A percentile compares a stretch with the other conserved stretches of the same genome.
Evolutionary conservation across 2,888 invertebrate species (phyloP).

Genomic region (Drosophila peninsularis): DNA sequence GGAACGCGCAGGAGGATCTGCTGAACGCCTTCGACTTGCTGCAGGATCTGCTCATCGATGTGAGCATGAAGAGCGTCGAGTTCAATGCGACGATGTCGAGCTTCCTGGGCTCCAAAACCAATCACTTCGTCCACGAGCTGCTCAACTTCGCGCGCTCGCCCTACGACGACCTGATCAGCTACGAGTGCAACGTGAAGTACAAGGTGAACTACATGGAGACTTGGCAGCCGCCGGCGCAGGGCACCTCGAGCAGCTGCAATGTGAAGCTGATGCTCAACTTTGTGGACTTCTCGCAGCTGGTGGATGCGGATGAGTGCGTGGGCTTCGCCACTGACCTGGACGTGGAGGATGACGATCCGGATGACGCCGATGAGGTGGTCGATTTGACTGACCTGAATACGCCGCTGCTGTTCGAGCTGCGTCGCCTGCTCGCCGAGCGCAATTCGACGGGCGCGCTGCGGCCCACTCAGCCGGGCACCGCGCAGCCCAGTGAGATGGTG

Average conservation of each 20-base stretch:
- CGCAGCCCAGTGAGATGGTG: background rate
- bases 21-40: conserved; percentile 89
- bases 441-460: background rate
- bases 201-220: conserved; percentile 79
- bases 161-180: conserved; percentile 90
- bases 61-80: conserved; percentile 86
- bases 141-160: conserved; percentile 94
- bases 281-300: conserved; percentile 42
- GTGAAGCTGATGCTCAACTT: conserved; percentile 36
- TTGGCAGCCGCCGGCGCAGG: background rate
- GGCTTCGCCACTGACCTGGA: conserved; percentile 30
- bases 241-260: background rate
- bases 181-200: conserved; percentile 90
- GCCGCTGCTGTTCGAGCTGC: background rate
- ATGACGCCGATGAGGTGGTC: conserved; percentile 10
- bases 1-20: conserved; percentile 87
- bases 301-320: conserved; percentile 45
- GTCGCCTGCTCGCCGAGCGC: conserved; percentile 19
- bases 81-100: conserved; percentile 89
- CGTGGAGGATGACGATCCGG: conserved; percentile 50
- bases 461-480: background rate
- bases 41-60: conserved; percentile 88
- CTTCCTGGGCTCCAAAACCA: conserved; percentile 89
- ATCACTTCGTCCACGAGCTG: conserved; percentile 95
- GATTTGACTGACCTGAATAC: background rate